Evolutionary conservation across 2,797 vertebrate genomes (phyloP).

Genomic region (Lophura swinhoii): DNA sequence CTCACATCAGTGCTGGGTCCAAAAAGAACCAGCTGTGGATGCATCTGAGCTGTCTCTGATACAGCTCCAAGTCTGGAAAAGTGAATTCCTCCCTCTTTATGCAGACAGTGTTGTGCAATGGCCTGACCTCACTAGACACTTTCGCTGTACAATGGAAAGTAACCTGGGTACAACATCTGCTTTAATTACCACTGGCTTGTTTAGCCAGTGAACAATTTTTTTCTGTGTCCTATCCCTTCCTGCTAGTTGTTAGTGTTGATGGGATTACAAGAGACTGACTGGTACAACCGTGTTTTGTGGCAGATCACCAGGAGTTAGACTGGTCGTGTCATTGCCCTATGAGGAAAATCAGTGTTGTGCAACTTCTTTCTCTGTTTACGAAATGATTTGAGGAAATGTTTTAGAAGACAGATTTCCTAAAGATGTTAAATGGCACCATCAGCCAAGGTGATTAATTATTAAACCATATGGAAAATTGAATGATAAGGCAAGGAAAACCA

Average conservation of each 20-base stretch:
- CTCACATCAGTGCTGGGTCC: background rate
- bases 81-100: slow-evolving; percentile 37
- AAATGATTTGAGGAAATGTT: slow-evolving; percentile 3
- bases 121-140: slow-evolving; percentile 42
- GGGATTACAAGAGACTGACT: background rate
- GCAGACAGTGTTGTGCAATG: slow-evolving; percentile 65
- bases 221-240: background rate
- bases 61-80: slow-evolving; percentile 72
- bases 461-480: slow-evolving; percentile 50
- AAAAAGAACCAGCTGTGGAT: slow-evolving; percentile 58
- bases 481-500: slow-evolving; percentile 60
- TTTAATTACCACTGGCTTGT: background rate
- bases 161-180: background rate
- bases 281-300: background rate
- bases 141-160: slow-evolving; percentile 14
- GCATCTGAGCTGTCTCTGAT: slow-evolving; percentile 52
- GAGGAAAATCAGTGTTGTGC: background rate
- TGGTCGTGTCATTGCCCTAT: background rate
- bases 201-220: background rate
- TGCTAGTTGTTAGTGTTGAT: background rate
- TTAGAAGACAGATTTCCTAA: slow-evolving; percentile 7
- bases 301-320: background rate
- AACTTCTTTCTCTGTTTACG: background rate
- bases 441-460: background rate
- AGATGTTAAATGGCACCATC: background rate